A percentile compares a stretch with the other conserved stretches of the same genome.
Evolutionary conservation across 2,888 invertebrate genomes (phyloP).

Genomic region (Polyommatus iphigenia): DNA sequence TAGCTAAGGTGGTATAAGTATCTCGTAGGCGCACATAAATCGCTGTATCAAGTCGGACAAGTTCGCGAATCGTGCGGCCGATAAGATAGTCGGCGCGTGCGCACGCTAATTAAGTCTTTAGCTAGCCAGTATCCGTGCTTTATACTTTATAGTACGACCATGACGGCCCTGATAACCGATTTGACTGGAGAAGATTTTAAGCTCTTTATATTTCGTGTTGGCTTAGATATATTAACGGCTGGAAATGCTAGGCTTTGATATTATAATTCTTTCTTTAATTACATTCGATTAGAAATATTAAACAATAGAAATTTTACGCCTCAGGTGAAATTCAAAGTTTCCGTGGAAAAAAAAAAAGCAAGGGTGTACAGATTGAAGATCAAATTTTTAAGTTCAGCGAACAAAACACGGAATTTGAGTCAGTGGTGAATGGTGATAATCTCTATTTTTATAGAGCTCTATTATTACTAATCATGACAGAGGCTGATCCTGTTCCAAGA

Average conservation of each 20-base stretch:
- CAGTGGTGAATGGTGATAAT: too few relatives aligned
- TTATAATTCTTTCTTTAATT: too few relatives aligned
- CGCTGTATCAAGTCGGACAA: conserved; percentile 46
- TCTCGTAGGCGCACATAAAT: conserved; percentile 48
- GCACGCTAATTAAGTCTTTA: conserved; percentile 77
- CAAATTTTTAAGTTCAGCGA: too few relatives aligned
- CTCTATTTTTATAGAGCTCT: too few relatives aligned
- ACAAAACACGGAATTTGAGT: too few relatives aligned
- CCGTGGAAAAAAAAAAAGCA: too few relatives aligned
- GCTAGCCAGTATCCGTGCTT: conserved; percentile 56
- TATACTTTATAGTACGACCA: conserved; percentile 56
- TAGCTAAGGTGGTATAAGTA: conserved; percentile 36
- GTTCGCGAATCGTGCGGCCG: conserved; percentile 57
- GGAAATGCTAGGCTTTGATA: too few relatives aligned
- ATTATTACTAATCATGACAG: background rate
- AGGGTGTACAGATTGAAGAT: too few relatives aligned
- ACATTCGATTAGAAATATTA: too few relatives aligned
- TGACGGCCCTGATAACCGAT: background rate
- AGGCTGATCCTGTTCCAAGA: background rate
- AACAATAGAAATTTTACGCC: too few relatives aligned
- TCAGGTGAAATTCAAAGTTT: too few relatives aligned
- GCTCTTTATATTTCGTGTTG: background rate
- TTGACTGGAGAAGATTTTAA: background rate
- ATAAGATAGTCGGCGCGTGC: conserved; percentile 71
- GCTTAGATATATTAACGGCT: too few relatives aligned